Evolutionary conservation across 1,140 invertebrate genomes (phyloP).

Genomic region (honey bee (Apis mellifera)): Amel_HAv3.1 CM009932.2:114001-114500

Average conservation of each 20-base stretch:
- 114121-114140: background rate
- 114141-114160: background rate
- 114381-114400: conserved; percentile 59
- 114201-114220: background rate
- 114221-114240: background rate
- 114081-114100: conserved; percentile 79
- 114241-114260: conserved; percentile 21
- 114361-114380: conserved; percentile 75
- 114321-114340: conserved; percentile 72
- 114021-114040: conserved; percentile 95
- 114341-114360: conserved; percentile 75
- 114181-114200: background rate
- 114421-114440: background rate
- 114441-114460: conserved; percentile 57
- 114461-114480: conserved; percentile 94
- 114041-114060: conserved; percentile 80
- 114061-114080: conserved; percentile 76
- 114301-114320: conserved; percentile 72
- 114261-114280: conserved; percentile 27
- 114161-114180: background rate
- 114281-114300: conserved; percentile 61
- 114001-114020: conserved; percentile 98
- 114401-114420: background rate
- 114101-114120: conserved; percentile 72
- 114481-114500: conserved; percentile 98